phyloP scores from a whole-genome alignment of 1,140 invertebrate genomes.

The Drosophila ironensis region DNA sequence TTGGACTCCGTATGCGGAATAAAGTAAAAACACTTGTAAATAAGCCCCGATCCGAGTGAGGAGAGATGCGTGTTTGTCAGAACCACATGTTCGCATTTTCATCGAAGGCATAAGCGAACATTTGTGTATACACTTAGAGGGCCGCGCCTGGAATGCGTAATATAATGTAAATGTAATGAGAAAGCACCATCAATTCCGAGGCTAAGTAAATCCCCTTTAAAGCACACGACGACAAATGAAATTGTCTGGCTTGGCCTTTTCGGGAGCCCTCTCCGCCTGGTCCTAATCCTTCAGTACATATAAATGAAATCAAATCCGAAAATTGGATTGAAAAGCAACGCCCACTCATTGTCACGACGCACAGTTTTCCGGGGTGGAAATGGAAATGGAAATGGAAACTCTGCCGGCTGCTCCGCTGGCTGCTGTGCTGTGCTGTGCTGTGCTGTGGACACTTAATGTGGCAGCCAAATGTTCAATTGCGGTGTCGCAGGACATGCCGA shows the following conservation, averaged over 20 bases:
- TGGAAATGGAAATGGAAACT: constrained; percentile 5
- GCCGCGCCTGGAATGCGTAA: constrained; percentile 35
- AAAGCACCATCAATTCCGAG: constrained; percentile 70
- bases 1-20: constrained; percentile 3
- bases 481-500: constrained; percentile 76
- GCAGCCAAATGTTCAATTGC: constrained; percentile 79
- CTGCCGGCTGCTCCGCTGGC: no score
- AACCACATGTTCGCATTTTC: constrained; percentile 50
- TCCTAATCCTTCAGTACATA: constrained; percentile 65
- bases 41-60: constrained; percentile 33
- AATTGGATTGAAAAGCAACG: constrained; percentile 78
- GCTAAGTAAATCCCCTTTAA: constrained; percentile 66
- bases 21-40: constrained; percentile 46
- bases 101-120: constrained; percentile 26
- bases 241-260: constrained; percentile 57
- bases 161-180: constrained; percentile 81
- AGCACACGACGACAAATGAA: constrained; percentile 76
- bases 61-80: constrained; percentile 38
- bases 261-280: constrained; percentile 53
- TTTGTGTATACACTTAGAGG: constrained; percentile 31
- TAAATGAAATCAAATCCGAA: constrained; percentile 76
- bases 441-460: constrained; percentile 52
- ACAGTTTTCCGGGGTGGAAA: constrained; percentile 20
- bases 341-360: constrained; percentile 59
- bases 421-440: no score